Percentiles rank a stretch among this genome's conserved stretches.
These are phyloP conservation scores for Salvelinus namaycush DNA, from an alignment of 2,113 vertebrate species.

Conservation along the genomic window DNA sequence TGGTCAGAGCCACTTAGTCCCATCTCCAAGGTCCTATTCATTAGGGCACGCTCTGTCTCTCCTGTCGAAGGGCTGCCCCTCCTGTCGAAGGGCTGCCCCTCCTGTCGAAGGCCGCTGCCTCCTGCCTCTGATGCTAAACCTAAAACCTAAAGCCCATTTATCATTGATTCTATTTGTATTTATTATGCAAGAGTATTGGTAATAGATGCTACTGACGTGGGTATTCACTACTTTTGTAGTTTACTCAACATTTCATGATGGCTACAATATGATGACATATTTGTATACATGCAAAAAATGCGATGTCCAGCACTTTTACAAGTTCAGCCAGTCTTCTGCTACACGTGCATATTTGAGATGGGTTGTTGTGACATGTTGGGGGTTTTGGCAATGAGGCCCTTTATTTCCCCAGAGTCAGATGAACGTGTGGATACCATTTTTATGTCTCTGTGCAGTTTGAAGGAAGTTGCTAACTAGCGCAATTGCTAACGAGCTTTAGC, in stretches of 20 bases:
- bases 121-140: not conserved
- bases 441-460: not conserved
- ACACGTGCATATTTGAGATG: no score
- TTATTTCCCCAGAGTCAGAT: no score
- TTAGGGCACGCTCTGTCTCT: not conserved
- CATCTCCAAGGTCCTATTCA: no score
- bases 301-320: not conserved
- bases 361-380: no score
- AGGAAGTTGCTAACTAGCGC: conserved; percentile 3
- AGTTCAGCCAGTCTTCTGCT: no score
- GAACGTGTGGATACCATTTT: no score
- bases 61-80: not conserved
- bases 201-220: conserved; percentile 34
- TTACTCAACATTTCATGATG: not conserved
- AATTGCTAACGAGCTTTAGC: no score
- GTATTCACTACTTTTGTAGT: conserved; percentile 24
- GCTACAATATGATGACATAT: not conserved
- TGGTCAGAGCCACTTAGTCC: not conserved
- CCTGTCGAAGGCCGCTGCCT: no score
- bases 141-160: conserved; percentile 18
- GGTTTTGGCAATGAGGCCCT: no score
- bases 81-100: not conserved
- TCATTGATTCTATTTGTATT: conserved; percentile 22
- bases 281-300: not conserved
- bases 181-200: conserved; percentile 49